Evolutionary conservation across 23 tunicate species (phyloP), one percentile per base, ranked within the genome.

Genomic region (Ascidia mentula): DNA sequence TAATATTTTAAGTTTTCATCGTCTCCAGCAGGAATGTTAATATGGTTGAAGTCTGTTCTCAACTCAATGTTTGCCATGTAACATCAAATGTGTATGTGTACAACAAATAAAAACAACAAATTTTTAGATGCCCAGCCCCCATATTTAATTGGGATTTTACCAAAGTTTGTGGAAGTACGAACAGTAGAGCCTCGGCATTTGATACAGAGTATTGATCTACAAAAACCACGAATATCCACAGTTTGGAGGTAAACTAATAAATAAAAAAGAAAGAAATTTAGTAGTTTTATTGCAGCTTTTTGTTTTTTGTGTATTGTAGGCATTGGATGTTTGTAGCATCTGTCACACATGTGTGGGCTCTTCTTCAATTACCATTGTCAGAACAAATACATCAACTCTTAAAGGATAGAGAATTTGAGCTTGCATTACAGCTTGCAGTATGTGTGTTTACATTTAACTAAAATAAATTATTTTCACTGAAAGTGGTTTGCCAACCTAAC

Each of bases 261-360:
- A n/a, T n/a, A n/a, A n/a, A n/a, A n/a, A n/a, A n/a, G n/a, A n/a
- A n/a, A n/a, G n/a, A n/a, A n/a, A n/a, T n/a, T n/a, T n/a, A n/a
- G n/a, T n/a, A n/a, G n/a, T n/a, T n/a, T n/a, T n/a, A n/a, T n/a
- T n/a, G n/a, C n/a, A n/a, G n/a, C n/a, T n/a, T n/a, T n/a, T n/a
- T n/a, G n/a, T n/a, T n/a, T 53, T 9, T 5, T 45, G 22, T 46
- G 38, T 37, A 73, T 46, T 73, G 17, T 74, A 93, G 98, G 34
- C 77, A 88, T 42, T 93, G 98, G 93, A 59, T 88, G 36, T 84
- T 93, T 70, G 86, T 93, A 0, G 85, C 98, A 34, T 93, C 98
- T 18, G 32, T 40, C 12, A 80, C 80, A 20, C 84, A 86, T 90
- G 61, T 93, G 37, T 93, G 93, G 93, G 46, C 71, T 45, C 20